phyloP scores from a whole-genome alignment of 2,113 vertebrate species.

The Callipepla californica region DNA sequence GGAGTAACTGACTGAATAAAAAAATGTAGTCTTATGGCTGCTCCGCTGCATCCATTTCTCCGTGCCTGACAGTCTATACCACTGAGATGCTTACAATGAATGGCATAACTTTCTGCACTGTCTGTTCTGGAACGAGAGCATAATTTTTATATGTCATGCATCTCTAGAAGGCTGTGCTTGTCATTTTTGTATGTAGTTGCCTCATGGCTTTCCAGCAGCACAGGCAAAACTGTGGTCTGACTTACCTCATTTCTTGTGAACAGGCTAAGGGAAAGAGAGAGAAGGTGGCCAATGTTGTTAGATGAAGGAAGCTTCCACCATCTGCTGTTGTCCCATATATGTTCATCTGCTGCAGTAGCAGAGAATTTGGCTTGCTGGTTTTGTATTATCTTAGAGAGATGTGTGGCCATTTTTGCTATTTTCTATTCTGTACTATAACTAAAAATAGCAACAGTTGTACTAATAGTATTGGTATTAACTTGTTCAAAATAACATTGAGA shows the following conservation, averaged over 20 bases:
- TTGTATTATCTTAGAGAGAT: neutral
- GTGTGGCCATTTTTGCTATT: neutral
- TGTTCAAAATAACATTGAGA: neutral
- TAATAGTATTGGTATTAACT: neutral
- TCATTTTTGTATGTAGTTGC: fast-evolving
- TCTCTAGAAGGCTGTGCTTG: neutral
- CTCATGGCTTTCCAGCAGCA: neutral
- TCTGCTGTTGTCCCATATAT: neutral
- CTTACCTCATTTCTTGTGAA: too few species aligned
- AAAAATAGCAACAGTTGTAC: neutral
- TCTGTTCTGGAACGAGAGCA: neutral
- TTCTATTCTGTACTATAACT: neutral
- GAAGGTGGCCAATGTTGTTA: neutral
- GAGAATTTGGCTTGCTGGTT: neutral
- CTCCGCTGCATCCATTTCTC: neutral
- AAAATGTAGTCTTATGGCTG: neutral
- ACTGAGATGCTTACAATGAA: neutral
- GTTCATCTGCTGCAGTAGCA: neutral
- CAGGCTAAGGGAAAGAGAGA: neutral
- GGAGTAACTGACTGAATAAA: neutral
- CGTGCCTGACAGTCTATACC: neutral
- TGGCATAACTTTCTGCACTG: neutral
- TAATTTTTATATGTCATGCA: neutral
- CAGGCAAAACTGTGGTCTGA: neutral
- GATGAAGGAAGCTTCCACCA: neutral